Percentiles rank a stretch among this genome's conserved stretches.
Evolutionary conservation across 2,113 vertebrate species (phyloP).

Genomic region (Ranitomeya variabilis): DNA sequence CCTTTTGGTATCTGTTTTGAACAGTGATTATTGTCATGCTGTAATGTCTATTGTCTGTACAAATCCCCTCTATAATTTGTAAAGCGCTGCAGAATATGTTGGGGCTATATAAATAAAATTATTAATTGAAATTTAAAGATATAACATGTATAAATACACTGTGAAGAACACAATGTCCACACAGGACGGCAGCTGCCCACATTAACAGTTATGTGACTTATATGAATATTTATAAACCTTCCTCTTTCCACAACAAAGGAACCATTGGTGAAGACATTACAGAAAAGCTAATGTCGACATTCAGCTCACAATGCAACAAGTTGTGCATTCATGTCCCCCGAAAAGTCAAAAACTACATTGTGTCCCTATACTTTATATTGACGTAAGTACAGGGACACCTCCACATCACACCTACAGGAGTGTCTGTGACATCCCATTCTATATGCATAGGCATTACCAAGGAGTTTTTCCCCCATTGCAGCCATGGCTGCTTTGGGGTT

Average conservation of each 20-base stretch:
- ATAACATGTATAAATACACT: background rate
- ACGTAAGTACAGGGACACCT: too few species aligned
- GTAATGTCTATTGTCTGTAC: too few species aligned
- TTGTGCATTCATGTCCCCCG: background rate
- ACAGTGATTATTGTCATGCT: too few species aligned
- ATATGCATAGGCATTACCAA: too few species aligned
- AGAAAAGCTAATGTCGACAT: background rate
- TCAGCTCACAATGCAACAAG: background rate
- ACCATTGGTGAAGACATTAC: background rate
- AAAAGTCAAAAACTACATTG: background rate
- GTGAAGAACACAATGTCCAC: background rate
- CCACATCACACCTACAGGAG: too few species aligned
- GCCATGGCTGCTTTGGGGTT: too few species aligned
- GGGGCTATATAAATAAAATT: too few species aligned
- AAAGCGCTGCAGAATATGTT: too few species aligned
- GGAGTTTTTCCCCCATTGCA: too few species aligned
- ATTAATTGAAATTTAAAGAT: background rate
- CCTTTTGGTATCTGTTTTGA: too few species aligned
- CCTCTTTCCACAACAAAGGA: slow-evolving; percentile 15
- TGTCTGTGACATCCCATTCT: too few species aligned
- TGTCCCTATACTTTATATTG: background rate
- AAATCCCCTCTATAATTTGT: too few species aligned
- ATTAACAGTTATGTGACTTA: slow-evolving; percentile 45
- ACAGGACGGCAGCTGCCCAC: slow-evolving; percentile 19
- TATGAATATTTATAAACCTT: slow-evolving; percentile 52